Evolutionary conservation across 2,113 vertebrate genomes (phyloP), one percentile per base, ranked within the genome.

Genomic region (Trinectes maculatus): DNA sequence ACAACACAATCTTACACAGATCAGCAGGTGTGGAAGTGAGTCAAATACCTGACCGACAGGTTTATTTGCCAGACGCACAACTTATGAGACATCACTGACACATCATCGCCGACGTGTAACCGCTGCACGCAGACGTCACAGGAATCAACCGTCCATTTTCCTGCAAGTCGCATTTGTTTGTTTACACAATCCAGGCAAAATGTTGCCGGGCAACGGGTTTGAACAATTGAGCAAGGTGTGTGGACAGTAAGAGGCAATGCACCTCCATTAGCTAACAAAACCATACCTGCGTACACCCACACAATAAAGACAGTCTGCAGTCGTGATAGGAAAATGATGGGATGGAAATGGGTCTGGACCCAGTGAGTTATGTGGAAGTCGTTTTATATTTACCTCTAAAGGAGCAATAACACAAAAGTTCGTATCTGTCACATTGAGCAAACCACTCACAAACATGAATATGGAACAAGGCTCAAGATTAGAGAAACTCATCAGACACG

Each of bases 161-260:
- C 47, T 53, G 63, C 6, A 43, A 11, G 25, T 77, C 47, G 19
- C 19, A 9, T 26, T 54, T 31, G 31, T 76, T 70, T 84, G 66
- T 85, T 83, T 82, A 55, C 25, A 25, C 15, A 3, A 54, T 40
- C 26, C 4, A n/a, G 47, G 40, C 36, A 43, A 71, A 51, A 71
- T 5, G 73, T 87, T 85, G 79, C 89, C 40, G 2, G 53, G 87
- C 73, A 90, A 89, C 89, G 55, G 66, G 44, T 70, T 55, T 22
- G 61, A 36, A 49, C 5, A 0, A 51, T 58, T 3, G 33, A 68
- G 58, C 40, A 42, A 74, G 51, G 47, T 69, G 57, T 64, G 63
- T 56, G 37, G 57, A 71, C 36, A 59, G 33, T 43, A 68, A 8
- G 65, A 48, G 43, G 49, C 62, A 40, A 52, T 39, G 28, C 43